Evolutionary conservation across 1,140 invertebrate genomes (phyloP).

Genomic region (Probaryconus sp.): DNA sequence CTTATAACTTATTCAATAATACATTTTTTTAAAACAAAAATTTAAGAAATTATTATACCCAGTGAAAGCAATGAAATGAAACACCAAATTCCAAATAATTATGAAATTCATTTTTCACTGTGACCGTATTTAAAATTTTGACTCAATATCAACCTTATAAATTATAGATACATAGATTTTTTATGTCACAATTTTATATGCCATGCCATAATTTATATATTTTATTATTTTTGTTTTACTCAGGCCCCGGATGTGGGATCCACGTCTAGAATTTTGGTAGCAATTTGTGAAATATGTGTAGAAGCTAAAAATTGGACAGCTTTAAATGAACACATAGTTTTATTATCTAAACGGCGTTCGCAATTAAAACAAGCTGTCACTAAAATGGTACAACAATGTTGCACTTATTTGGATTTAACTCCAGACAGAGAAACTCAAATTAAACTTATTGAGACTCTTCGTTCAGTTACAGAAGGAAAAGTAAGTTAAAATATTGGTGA

Average conservation of each 20-base stretch:
- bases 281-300: conserved; percentile 96
- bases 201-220: too few relatives aligned
- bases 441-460: conserved; percentile 96
- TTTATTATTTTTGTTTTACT: conserved; percentile 17
- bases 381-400: conserved; percentile 99
- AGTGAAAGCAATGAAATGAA: too few relatives aligned
- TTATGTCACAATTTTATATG: too few relatives aligned
- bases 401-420: conserved; percentile 95
- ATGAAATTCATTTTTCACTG: too few relatives aligned
- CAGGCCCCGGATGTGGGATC: conserved; percentile 96
- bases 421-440: conserved; percentile 94
- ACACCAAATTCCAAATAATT: too few relatives aligned
- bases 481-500: conserved; percentile 74
- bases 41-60: too few relatives aligned
- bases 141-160: too few relatives aligned
- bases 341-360: conserved; percentile 95
- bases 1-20: too few relatives aligned
- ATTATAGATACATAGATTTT: too few relatives aligned
- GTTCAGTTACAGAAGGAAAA: conserved; percentile 98
- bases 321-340: conserved; percentile 95
- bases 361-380: conserved; percentile 98
- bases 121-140: too few relatives aligned
- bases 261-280: conserved; percentile 94
- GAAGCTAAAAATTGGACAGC: conserved; percentile 95
- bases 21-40: too few relatives aligned